phyloP scores from a whole-genome alignment of 1,140 invertebrate genomes.

The Rhopalosiphum maidis region DNA sequence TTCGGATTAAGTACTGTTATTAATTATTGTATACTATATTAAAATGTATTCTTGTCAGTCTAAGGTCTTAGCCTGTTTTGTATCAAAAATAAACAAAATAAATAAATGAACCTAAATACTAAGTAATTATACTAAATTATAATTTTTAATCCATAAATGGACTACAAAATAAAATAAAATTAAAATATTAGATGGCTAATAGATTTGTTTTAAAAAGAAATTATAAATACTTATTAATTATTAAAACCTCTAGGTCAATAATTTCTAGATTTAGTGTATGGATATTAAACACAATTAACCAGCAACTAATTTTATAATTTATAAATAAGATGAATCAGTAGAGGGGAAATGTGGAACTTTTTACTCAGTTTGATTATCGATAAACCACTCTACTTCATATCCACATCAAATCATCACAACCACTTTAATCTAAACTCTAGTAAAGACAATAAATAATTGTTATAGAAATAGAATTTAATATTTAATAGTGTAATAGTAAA shows the following conservation, averaged over 20 bases:
- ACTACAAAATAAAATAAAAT: not conserved
- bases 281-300: no score
- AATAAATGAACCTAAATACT: not conserved
- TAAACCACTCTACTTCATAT: not conserved
- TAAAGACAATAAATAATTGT: not conserved
- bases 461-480: not conserved
- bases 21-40: not conserved
- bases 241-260: no score
- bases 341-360: not conserved
- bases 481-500: not conserved
- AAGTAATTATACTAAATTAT: not conserved
- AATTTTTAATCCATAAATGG: not conserved
- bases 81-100: not conserved
- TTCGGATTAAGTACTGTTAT: not conserved
- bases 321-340: not conserved
- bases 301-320: not conserved
- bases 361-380: not conserved
- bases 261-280: no score
- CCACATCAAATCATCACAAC: not conserved
- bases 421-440: not conserved
- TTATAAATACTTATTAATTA: no score
- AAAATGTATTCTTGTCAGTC: not conserved
- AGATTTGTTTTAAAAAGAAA: not conserved
- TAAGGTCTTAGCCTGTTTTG: not conserved
- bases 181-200: not conserved